phyloP scores from a whole-genome alignment of 2,113 vertebrate genomes.

The Dolichallabes microphthalmus region DNA sequence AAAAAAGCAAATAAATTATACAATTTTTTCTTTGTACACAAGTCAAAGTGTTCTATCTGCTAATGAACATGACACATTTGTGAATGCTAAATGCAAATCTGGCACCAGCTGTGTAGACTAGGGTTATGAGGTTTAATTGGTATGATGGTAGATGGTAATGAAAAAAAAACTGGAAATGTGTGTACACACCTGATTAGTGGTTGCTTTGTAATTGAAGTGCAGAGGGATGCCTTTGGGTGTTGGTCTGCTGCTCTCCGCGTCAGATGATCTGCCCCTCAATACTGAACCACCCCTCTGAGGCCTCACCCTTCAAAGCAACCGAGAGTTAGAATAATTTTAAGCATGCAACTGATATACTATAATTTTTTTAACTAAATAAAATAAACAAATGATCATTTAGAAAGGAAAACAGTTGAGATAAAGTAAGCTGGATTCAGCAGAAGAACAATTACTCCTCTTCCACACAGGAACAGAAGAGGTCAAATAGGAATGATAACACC shows the following conservation, averaged over 20 bases:
- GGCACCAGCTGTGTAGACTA: background rate
- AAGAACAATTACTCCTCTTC: background rate
- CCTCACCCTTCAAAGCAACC: slow-evolving; percentile 46
- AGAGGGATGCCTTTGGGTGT: slow-evolving; percentile 67
- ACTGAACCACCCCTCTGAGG: slow-evolving; percentile 52
- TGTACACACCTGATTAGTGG: slow-evolving; percentile 71
- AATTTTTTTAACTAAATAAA: background rate
- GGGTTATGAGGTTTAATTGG: background rate
- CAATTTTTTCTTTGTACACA: background rate
- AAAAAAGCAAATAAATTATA: background rate
- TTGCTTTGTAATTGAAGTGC: slow-evolving; percentile 71
- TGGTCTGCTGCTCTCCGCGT: accelerated
- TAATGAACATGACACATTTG: background rate
- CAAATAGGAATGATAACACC: background rate
- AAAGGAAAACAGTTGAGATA: no score
- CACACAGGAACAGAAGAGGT: background rate
- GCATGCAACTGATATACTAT: no score
- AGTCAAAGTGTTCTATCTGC: slow-evolving; percentile 7
- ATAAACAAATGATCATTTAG: background rate
- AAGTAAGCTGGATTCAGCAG: background rate
- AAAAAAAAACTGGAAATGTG: slow-evolving; percentile 5
- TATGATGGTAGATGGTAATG: background rate
- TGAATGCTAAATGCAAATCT: background rate
- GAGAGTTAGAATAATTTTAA: background rate
- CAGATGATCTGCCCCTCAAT: slow-evolving; percentile 51